These are phyloP conservation scores for Plectrocnemia conspersa DNA, from an alignment of 1,140 invertebrate species.

Conservation along the genomic window DNA sequence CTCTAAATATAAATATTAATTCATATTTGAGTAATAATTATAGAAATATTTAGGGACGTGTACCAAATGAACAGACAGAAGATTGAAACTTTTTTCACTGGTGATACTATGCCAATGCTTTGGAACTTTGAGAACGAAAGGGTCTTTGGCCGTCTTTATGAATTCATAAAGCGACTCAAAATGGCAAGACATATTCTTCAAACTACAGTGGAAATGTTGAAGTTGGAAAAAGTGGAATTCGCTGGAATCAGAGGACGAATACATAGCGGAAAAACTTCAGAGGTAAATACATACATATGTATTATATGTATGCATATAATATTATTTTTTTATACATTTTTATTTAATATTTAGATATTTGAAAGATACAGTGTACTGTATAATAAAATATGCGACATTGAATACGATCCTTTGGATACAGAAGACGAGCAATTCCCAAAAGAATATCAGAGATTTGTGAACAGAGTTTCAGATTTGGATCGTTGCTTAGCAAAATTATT, in stretches of 20 bases:
- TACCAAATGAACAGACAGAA: constrained; percentile 49
- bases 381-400: constrained; percentile 62
- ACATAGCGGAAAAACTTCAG: constrained; percentile 53
- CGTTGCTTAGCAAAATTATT: constrained; percentile 69
- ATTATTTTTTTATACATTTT: constrained; percentile 6
- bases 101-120: constrained; percentile 48
- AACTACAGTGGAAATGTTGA: constrained; percentile 73
- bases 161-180: constrained; percentile 59
- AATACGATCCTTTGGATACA: constrained; percentile 54
- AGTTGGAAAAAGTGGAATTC: constrained; percentile 82
- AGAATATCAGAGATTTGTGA: constrained; percentile 59
- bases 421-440: constrained; percentile 60
- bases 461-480: constrained; percentile 62
- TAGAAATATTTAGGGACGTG: constrained; percentile 41
- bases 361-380: constrained; percentile 71
- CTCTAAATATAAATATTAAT: constrained; percentile 10
- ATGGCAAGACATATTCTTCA: constrained; percentile 65
- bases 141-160: constrained; percentile 66
- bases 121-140: constrained; percentile 72
- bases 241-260: constrained; percentile 70
- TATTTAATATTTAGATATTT: constrained; percentile 43
- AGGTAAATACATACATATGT: constrained; percentile 36
- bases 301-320: not conserved
- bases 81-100: constrained; percentile 45
- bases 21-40: constrained; percentile 7